Evolutionary conservation across 2,797 vertebrate species (phyloP).

Genomic region (Enteromius treurensis): DNA sequence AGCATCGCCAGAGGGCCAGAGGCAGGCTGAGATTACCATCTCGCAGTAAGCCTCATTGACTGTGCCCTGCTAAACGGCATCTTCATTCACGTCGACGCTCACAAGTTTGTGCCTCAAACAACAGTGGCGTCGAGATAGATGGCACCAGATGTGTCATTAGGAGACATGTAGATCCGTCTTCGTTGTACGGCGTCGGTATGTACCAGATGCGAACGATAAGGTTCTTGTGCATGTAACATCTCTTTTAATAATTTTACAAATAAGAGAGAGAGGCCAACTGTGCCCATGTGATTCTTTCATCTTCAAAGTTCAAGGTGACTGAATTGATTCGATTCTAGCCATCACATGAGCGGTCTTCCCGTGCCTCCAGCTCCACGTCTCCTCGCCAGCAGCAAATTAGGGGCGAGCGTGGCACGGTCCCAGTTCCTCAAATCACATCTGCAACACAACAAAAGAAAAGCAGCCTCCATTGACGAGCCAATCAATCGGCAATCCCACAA

Average conservation of each 20-base stretch:
- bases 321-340: conserved; percentile 68
- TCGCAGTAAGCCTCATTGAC: conserved; percentile 61
- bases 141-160: conserved; percentile 20
- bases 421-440: conserved; percentile 64
- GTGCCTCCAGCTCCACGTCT: conserved; percentile 59
- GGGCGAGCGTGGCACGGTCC: conserved; percentile 62
- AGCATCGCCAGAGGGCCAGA: conserved; percentile 59
- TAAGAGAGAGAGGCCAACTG: conserved; percentile 51
- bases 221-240: conserved; percentile 15
- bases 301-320: conserved; percentile 74
- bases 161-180: conserved; percentile 14
- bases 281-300: conserved; percentile 68
- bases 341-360: conserved; percentile 54
- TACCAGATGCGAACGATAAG: conserved; percentile 12
- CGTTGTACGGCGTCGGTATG: background rate
- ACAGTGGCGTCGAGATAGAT: conserved; percentile 28
- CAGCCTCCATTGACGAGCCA: conserved; percentile 60
- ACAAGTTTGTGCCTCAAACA: conserved; percentile 51
- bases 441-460: conserved; percentile 62
- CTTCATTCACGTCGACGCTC: conserved; percentile 47
- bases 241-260: conserved; percentile 18
- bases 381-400: conserved; percentile 65
- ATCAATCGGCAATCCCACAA: conserved; percentile 64
- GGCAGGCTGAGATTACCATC: conserved; percentile 64
- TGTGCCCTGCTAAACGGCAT: conserved; percentile 53